Evolutionary conservation across 2,888 invertebrate genomes (phyloP), one percentile per base, ranked within the genome.

Genomic region (Trachelus stipa): DNA sequence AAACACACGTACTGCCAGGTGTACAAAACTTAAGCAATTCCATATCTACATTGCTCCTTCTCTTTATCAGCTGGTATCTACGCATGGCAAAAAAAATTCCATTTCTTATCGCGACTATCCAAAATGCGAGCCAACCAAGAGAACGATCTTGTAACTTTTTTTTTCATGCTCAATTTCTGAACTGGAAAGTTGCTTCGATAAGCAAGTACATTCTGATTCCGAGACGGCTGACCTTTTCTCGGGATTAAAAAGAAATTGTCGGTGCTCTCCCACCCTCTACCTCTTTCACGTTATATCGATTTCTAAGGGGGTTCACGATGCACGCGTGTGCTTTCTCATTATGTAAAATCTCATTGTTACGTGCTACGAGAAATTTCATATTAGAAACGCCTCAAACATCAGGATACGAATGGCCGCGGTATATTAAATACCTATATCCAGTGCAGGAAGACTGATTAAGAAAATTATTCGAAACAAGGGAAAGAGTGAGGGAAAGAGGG

Each of bases 331-430:
- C 40, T 71, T 71, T 33, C 71, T 71, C 71, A 73, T 77, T 73
- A 68, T 68, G 73, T 73, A 77, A 77, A 74, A 77, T 77, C 31
- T 35, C 68, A 68, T 74, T 77, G 73, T 77, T 77, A 74, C 77
- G 69, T 74, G 68, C 69, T 34, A 12, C 34, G 73, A 73, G 77
- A 77, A 77, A 77, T 74, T 77, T 74, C 68, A 33, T 74, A 73
- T n/a, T 77, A 74, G 34, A 77, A 74, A 77, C 31, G 68, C 33
- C 71, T n/a, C 68, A 37, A 23, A 23, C 40, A 23, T 56, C 40
- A 23, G 40, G 23, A 56, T 56, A 56, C 2, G 9, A 56, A 56
- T 40, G 4, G 15, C 40, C 40, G 40, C 6, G 40, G 40, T 23
- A 56, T 23, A 56, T 56, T 23, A 23, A 56, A 0, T 56, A 56